Conservation (phyloP, 2,113 vertebrate species). For the Turdus rufiventris region DNA sequence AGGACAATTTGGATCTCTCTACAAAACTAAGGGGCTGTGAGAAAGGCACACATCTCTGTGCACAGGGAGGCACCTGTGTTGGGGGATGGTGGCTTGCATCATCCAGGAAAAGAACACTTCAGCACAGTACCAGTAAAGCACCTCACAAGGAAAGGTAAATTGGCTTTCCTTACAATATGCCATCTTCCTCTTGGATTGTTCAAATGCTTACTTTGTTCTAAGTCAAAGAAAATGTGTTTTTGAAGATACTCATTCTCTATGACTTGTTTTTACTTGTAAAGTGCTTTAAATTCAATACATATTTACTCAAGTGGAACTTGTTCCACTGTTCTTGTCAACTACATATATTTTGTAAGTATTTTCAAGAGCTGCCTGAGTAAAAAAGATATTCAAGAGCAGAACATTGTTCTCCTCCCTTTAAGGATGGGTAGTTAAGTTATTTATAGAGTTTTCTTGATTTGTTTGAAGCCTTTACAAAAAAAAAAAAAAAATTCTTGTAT, state of each 20-base stretch:
- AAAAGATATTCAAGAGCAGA: neutral
- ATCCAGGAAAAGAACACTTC: neutral
- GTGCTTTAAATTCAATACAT: neutral
- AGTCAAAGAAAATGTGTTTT: neutral
- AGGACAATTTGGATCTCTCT: neutral
- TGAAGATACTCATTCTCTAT: neutral
- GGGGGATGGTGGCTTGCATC: neutral
- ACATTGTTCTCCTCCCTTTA: neutral
- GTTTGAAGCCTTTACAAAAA: neutral
- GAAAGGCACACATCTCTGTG: neutral
- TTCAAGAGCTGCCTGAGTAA: neutral
- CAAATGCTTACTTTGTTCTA: neutral
- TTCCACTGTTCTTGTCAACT: neutral
- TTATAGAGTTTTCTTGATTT: neutral
- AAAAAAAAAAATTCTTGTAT: neutral
- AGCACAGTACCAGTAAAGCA: neutral
- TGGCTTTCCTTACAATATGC: neutral
- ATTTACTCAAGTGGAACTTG: neutral
- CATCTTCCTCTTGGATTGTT: neutral
- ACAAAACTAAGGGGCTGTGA: neutral
- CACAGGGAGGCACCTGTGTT: neutral
- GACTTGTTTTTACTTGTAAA: neutral
- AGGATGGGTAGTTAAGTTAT: neutral
- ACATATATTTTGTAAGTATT: neutral
- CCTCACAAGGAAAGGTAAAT: neutral